These are phyloP conservation scores for Sebastes steindachneri DNA, from an alignment of 2,797 vertebrate species.

Conservation along the genomic window DNA sequence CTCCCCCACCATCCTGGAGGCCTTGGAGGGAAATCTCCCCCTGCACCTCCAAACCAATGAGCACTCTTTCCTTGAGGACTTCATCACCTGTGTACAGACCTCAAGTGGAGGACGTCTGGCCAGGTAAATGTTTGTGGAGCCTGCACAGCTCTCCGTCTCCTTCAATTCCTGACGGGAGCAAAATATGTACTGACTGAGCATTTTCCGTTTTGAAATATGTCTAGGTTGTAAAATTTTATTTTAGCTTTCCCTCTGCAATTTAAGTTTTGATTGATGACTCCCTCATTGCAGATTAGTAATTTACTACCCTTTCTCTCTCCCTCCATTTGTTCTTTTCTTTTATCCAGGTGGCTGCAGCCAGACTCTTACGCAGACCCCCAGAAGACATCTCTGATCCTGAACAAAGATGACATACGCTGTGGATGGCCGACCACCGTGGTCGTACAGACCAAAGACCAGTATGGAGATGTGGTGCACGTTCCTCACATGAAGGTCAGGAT, in stretches of 20 bases:
- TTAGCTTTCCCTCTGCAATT: not conserved
- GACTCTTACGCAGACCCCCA: slow-evolving; percentile 99
- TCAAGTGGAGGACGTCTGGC: slow-evolving; percentile 97
- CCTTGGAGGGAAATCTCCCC: slow-evolving; percentile 95
- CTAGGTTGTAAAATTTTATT: not conserved
- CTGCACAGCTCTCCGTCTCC: not conserved
- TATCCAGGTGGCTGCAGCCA: slow-evolving; percentile 94
- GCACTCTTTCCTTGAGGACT: slow-evolving; percentile 98
- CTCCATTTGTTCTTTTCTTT: not conserved
- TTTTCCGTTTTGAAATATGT: not conserved
- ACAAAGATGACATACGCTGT: slow-evolving; percentile 98
- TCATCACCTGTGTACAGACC: slow-evolving; percentile 94
- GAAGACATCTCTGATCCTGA: slow-evolving; percentile 95
- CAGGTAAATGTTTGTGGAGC: slow-evolving; percentile 80
- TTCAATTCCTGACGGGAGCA: not conserved
- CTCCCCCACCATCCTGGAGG: slow-evolving; percentile 96
- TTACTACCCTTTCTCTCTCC: not conserved
- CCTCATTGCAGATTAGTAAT: not conserved
- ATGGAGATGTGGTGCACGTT: slow-evolving; percentile 98
- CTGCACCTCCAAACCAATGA: slow-evolving; percentile 98
- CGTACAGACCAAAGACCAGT: slow-evolving; percentile 99
- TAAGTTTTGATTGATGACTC: not conserved
- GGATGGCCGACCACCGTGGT: slow-evolving; percentile 97
- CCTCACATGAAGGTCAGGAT: slow-evolving; percentile 95
- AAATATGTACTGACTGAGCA: not conserved